Percentiles rank a stretch among this genome's conserved stretches.
Conservation (phyloP, 2,888 invertebrate species). For the Schrankia costaestrigalis region DNA sequence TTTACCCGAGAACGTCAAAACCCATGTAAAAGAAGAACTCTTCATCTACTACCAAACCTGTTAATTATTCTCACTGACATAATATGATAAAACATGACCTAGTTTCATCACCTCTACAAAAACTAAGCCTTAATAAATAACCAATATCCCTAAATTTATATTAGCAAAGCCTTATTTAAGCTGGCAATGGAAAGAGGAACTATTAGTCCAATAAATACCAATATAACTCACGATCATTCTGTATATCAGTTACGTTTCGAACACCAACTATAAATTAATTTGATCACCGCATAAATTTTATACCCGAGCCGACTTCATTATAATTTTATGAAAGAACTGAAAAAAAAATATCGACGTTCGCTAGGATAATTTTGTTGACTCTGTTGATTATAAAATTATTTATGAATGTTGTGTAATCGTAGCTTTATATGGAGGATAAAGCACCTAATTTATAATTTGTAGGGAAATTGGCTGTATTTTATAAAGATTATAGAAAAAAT, state of each 20-base stretch:
- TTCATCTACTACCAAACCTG: too few species aligned
- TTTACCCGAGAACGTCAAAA: too few species aligned
- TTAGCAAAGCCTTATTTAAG: constrained; percentile 12
- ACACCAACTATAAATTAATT: constrained; percentile 39
- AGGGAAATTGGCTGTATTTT: too few species aligned
- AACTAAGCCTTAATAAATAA: too few species aligned
- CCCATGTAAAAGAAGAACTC: too few species aligned
- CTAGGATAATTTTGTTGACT: constrained; percentile 1
- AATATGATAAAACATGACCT: too few species aligned
- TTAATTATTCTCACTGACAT: too few species aligned
- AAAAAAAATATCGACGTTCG: constrained; percentile 17
- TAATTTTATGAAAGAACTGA: constrained; percentile 20
- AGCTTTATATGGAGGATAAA: not conserved
- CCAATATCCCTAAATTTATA: constrained; percentile 8
- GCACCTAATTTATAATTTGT: too few species aligned
- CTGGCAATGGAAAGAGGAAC: constrained; percentile 9
- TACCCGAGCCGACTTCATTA: constrained; percentile 21
- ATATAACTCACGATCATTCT: constrained; percentile 18
- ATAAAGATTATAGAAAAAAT: too few species aligned
- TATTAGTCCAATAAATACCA: constrained; percentile 20
- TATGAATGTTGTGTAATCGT: not conserved
- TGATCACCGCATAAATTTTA: constrained; percentile 38
- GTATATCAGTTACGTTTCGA: constrained; percentile 16
- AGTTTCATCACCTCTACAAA: too few species aligned
- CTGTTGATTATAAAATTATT: constrained; percentile 3